phyloP scores from a whole-genome alignment of 2,888 invertebrate genomes.

The Craniophora ligustri region DNA sequence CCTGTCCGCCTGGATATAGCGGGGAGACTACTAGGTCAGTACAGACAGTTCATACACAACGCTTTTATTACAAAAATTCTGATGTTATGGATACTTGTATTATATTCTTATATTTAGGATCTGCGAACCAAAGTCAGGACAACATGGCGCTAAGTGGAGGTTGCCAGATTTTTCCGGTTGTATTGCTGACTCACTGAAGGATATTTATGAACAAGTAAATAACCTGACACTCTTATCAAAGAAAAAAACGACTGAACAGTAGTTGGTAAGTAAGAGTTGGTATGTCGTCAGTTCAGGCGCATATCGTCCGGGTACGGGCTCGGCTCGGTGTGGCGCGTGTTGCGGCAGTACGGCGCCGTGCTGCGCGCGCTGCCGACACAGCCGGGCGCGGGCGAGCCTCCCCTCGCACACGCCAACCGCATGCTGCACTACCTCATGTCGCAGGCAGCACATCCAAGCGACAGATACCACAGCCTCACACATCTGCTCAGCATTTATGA shows the following conservation, averaged over 20 bases:
- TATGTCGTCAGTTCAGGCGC: constrained; percentile 76
- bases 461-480: constrained; percentile 89
- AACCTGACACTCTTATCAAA: no score
- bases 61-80: not conserved
- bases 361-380: constrained; percentile 84
- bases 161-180: constrained; percentile 93
- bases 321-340: constrained; percentile 87
- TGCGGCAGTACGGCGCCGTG: constrained; percentile 87
- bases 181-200: constrained; percentile 89
- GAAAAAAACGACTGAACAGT: no score
- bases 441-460: constrained; percentile 71
- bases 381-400: constrained; percentile 91
- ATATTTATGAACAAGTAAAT: constrained; percentile 90
- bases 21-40: constrained; percentile 79
- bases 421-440: constrained; percentile 87
- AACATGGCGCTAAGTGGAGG: constrained; percentile 92
- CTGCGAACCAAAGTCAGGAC: constrained; percentile 82
- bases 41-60: not conserved
- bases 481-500: constrained; percentile 89
- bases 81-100: not conserved
- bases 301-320: constrained; percentile 90
- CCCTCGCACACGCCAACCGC: constrained; percentile 88
- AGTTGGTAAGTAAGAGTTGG: no score
- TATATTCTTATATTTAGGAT: constrained; percentile 63
- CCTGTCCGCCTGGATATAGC: constrained; percentile 86